Evolutionary conservation across 2,113 vertebrate species (phyloP).

Genomic region (Chascanopsetta lugubris): DNA sequence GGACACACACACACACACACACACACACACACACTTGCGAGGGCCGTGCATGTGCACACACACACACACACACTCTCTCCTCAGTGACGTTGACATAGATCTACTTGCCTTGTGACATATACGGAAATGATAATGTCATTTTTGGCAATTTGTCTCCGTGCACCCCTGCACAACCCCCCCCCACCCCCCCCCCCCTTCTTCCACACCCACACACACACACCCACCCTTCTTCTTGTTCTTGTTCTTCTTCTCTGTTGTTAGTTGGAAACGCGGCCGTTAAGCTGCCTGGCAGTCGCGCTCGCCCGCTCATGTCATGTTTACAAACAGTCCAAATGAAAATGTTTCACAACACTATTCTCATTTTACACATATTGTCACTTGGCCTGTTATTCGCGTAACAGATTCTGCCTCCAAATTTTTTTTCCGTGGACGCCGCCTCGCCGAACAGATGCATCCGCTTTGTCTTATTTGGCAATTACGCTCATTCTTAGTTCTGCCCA

Average conservation of each 20-base stretch:
- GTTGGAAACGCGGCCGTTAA: constrained; percentile 75
- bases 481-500: constrained; percentile 52
- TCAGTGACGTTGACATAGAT: constrained; percentile 85
- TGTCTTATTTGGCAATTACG: constrained; percentile 64
- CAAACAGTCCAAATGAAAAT: constrained; percentile 71
- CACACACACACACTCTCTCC: constrained; percentile 80
- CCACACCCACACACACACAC: no score
- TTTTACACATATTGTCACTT: constrained; percentile 75
- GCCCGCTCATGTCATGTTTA: constrained; percentile 67
- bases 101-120: constrained; percentile 84
- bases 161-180: no score
- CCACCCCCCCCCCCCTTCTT: constrained; percentile 81
- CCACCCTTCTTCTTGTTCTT: no score
- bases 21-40: not conserved
- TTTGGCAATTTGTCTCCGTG: constrained; percentile 88
- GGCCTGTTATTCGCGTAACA: constrained; percentile 81
- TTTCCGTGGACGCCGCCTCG: constrained; percentile 64
- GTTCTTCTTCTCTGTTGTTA: no score
- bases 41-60: constrained; percentile 63
- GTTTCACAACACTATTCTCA: constrained; percentile 58
- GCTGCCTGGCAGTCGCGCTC: constrained; percentile 56
- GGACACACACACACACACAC: constrained; percentile 25
- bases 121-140: constrained; percentile 90
- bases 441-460: constrained; percentile 67
- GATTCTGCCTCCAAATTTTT: constrained; percentile 68